These are phyloP conservation scores for Acheta domesticus DNA, from an alignment of 2,888 invertebrate species.

Conservation along the genomic window DNA sequence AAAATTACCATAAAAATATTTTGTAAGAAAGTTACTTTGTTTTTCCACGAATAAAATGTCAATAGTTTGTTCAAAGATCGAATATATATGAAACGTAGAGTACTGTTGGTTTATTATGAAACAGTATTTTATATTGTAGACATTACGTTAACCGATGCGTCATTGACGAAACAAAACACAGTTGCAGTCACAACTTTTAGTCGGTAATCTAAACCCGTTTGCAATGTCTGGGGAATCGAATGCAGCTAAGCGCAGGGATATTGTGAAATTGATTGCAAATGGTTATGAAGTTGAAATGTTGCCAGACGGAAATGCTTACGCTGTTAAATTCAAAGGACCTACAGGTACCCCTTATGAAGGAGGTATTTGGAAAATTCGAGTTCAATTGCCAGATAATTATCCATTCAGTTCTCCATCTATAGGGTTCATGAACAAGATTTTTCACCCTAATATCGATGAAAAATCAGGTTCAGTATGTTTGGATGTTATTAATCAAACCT, in stretches of 20 bases:
- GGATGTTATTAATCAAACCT: constrained; percentile 64
- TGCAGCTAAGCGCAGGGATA: constrained; percentile 62
- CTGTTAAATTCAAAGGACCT: constrained; percentile 63
- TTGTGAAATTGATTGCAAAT: constrained; percentile 62
- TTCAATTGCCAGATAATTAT: constrained; percentile 63
- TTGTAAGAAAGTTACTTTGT: too few species aligned
- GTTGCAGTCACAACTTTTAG: too few species aligned
- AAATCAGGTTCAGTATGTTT: constrained; percentile 62
- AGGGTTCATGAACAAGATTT: constrained; percentile 62
- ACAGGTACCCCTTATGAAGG: constrained; percentile 61
- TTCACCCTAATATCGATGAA: constrained; percentile 65
- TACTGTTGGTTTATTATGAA: too few species aligned
- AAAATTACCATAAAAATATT: too few species aligned
- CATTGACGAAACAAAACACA: too few species aligned
- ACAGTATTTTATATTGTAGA: too few species aligned
- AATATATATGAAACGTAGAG: too few species aligned
- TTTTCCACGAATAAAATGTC: too few species aligned
- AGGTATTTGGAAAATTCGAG: constrained; percentile 63
- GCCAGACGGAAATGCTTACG: constrained; percentile 61
- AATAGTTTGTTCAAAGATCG: too few species aligned
- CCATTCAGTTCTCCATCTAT: constrained; percentile 69
- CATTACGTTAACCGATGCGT: too few species aligned
- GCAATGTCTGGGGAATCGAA: constrained; percentile 47
- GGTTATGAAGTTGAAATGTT: constrained; percentile 63
- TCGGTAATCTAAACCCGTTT: neutral